A percentile compares a stretch with the other conserved stretches of the same genome.
phyloP scores from a whole-genome alignment of 2,797 vertebrate genomes.

The Cyprinodon diabolis region DNA sequence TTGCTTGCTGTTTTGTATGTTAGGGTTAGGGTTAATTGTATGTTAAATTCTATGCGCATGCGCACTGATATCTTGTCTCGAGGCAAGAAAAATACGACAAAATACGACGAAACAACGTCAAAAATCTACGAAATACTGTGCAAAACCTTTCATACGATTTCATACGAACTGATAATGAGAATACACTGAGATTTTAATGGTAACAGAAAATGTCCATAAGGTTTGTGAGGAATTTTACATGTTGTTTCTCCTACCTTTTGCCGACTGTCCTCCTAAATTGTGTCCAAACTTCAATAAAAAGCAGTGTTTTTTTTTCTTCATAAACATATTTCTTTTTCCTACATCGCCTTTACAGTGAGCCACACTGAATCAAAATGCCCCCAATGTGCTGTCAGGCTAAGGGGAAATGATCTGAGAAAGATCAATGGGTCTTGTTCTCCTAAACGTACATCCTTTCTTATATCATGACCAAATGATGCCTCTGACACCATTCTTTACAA shows the following conservation, averaged over 20 bases:
- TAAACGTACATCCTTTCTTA: neutral
- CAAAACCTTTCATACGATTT: too few species aligned
- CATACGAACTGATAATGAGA: neutral
- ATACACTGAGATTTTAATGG: too few species aligned
- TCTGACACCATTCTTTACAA: neutral
- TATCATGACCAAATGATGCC: constrained; percentile 15
- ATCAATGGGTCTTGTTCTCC: constrained; percentile 18
- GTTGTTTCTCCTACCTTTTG: neutral
- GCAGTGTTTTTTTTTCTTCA: constrained; percentile 27
- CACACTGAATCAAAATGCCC: constrained; percentile 53
- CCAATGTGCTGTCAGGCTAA: constrained; percentile 32
- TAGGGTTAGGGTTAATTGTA: too few species aligned
- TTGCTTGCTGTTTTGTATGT: too few species aligned
- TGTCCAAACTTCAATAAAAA: constrained; percentile 56
- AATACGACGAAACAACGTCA: too few species aligned
- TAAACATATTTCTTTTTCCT: constrained; percentile 35
- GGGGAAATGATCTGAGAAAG: constrained; percentile 33
- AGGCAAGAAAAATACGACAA: too few species aligned
- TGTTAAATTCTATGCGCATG: too few species aligned
- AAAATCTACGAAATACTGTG: too few species aligned
- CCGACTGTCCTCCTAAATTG: constrained; percentile 18
- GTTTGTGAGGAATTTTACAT: too few species aligned
- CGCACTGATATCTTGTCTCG: too few species aligned
- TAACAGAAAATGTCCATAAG: too few species aligned
- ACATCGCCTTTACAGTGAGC: constrained; percentile 69